Base-by-base conservation (phyloP, 2,888 invertebrate species). In the Endotricha flammealis region DNA sequence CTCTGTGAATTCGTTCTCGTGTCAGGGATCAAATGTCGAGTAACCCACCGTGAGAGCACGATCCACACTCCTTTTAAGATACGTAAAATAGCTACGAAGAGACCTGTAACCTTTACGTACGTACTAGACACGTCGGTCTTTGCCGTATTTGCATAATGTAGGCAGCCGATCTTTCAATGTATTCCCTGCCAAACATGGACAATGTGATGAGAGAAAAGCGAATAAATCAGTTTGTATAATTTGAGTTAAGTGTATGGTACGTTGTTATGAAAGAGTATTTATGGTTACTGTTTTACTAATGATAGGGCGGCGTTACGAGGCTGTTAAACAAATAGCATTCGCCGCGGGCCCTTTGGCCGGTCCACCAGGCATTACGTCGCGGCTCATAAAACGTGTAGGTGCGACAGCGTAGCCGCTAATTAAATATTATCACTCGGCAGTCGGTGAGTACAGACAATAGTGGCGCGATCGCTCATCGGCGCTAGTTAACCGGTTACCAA, bases 401-500 rank as follows among this genome's bases (percentile, higher is more conserved):
- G 82, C 73, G 75, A 83, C 78, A 75, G 63, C 71, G 65, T 50
- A 61, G 70, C 67, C 74, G 73, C 81, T 85, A 81, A 85, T 85
- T 83, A 85, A 82, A 85, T 82, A 83, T 83, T 82, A 82, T 80
- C 80, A 80, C 69, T 70, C 50, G 61, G 58, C 66, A 68, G 70
- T 69, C 76, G 72, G 73, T 64, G 61, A 59, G 60, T 61, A 68
- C 71, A 79, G 74, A 82, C 82, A 83, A 83, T 78, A 47, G 68
- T 62, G 58, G 69, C 63, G 64, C 63, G 70, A 72, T 72, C 72
- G 68, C 64, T 76, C 74, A 80, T 78, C 74, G 73, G 75, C 70
- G 73, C 72, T 77, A 76, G 76, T 77, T 80, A 77, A 78, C 78
- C 60, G 68, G 73, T 77, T 70, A 62, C 72, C 76, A 85, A 85